Conservation (phyloP, 92 coral and sea anemone genomes). For the Zoanthus sociatus region DNA sequence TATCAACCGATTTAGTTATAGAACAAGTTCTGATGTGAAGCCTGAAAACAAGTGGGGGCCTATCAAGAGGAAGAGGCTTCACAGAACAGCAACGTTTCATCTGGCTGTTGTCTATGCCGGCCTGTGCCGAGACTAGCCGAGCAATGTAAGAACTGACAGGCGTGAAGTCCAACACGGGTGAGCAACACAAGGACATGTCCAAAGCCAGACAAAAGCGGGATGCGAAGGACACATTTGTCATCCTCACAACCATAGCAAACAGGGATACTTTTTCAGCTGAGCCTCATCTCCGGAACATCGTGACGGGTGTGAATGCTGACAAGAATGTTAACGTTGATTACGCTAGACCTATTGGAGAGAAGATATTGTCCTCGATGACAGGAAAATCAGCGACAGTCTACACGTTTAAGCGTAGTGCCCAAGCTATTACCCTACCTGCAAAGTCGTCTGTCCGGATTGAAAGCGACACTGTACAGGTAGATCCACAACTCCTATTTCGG, state of each 20-base stretch:
- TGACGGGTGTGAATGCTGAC: not conserved
- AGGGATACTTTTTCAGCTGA: not conserved
- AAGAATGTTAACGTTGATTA: not conserved
- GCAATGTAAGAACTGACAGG: not conserved
- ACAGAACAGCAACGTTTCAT: not conserved
- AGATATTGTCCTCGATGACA: conserved; percentile 4
- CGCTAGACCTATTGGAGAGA: not conserved
- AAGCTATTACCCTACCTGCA: conserved; percentile 40
- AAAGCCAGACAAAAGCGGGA: not conserved
- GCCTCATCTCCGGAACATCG: not conserved
- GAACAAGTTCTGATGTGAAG: not conserved
- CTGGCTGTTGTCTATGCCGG: not conserved
- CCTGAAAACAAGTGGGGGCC: not conserved
- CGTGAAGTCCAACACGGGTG: not conserved
- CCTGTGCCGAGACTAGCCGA: not conserved
- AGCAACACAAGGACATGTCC: not conserved
- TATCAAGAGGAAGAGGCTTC: not conserved
- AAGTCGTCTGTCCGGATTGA: conserved; percentile 41
- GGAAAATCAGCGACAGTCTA: conserved; percentile 2
- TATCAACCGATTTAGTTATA: not conserved
- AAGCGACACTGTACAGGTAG: conserved; percentile 7
- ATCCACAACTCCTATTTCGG: conserved; percentile 50
- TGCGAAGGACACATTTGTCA: not conserved
- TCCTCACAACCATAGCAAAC: not conserved
- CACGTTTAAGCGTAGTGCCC: conserved; percentile 44